Evolutionary conservation across 2,888 invertebrate genomes (phyloP).

Genomic region (Orthonevra nobilis): DNA sequence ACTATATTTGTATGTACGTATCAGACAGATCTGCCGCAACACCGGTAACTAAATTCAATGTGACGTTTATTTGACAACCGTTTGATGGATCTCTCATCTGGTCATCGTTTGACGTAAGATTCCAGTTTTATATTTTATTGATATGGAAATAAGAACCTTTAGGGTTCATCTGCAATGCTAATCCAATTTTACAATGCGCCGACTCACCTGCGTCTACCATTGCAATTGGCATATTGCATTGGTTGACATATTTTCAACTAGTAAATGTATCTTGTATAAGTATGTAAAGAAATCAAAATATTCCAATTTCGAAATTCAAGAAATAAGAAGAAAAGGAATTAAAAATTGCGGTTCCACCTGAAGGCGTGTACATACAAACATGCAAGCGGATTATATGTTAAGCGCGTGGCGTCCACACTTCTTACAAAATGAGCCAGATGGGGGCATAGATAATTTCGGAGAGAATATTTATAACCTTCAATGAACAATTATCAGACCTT

Average conservation of each 20-base stretch:
- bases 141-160: conserved; percentile 15
- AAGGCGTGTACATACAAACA: not conserved
- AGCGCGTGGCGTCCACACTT: conserved; percentile 70
- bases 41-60: conserved; percentile 41
- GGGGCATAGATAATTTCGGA: conserved; percentile 63
- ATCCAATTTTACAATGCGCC: conserved; percentile 35
- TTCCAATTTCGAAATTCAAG: not conserved
- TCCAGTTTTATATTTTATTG: conserved; percentile 60
- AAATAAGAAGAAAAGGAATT: not conserved
- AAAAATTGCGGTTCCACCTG: not conserved
- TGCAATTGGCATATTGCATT: not conserved
- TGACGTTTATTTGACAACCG: conserved; percentile 73
- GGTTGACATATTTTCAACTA: not conserved
- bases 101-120: conserved; percentile 43
- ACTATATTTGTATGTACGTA: too few relatives aligned
- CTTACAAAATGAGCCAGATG: conserved; percentile 66
- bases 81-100: conserved; percentile 72
- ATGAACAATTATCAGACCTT: conserved; percentile 69
- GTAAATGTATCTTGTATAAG: not conserved
- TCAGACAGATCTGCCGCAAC: too few relatives aligned
- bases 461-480: conserved; percentile 70
- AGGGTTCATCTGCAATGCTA: conserved; percentile 44
- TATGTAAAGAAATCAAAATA: not conserved
- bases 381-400: conserved; percentile 33
- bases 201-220: conserved; percentile 44